Evolutionary conservation across 2,113 vertebrate genomes (phyloP), one percentile per base, ranked within the genome.

Genomic region (Ameiurus melas): DNA sequence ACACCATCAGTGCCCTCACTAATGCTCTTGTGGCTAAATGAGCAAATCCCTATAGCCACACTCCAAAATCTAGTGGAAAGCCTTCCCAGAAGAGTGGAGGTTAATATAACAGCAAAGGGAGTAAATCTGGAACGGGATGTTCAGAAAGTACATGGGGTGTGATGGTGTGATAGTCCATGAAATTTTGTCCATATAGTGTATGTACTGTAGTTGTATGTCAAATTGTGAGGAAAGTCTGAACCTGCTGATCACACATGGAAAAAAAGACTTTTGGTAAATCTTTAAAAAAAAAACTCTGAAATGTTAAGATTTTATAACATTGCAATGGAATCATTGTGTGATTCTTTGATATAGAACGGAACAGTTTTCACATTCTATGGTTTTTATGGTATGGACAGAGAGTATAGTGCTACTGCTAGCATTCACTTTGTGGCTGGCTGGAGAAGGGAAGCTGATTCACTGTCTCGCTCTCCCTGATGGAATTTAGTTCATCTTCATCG

Each of bases 401-500:
- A 13, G 43, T 53, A 2, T 16, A 8, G 22, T 43, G 57, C 66
- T 60, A 5, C 17, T 82, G 70, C 43, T 78, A 78, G 8, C 25
- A 77, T 73, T 73, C 17, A 47, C 17, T 73, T 3, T 77, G 47
- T 30, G 27, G n/a, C 51, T 55, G 78, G 0, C 12, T 9, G 14
- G 25, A 16, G 25, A 55, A 19, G n/a, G n/a, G 20, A 20, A 57
- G n/a, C 89, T 81, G 78, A 85, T 57, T 83, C 43, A 83, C 58
- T 78, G 66, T 55, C 80, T 89, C 7, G 25, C 58, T 86, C 80
- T 64, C 51, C 47, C 60, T 84, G 81, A 86, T 84, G 16, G 43
- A 84, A 89, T 87, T 81, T 47, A 77, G 14, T 81, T 85, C 53
- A 57, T 73, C 79, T 83, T 78, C 36, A 58, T 47, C n/a, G 85